Evolutionary conservation across 2,113 vertebrate genomes (phyloP), one percentile per base, ranked within the genome.

Genomic region (Myotis lucifugus): DNA sequence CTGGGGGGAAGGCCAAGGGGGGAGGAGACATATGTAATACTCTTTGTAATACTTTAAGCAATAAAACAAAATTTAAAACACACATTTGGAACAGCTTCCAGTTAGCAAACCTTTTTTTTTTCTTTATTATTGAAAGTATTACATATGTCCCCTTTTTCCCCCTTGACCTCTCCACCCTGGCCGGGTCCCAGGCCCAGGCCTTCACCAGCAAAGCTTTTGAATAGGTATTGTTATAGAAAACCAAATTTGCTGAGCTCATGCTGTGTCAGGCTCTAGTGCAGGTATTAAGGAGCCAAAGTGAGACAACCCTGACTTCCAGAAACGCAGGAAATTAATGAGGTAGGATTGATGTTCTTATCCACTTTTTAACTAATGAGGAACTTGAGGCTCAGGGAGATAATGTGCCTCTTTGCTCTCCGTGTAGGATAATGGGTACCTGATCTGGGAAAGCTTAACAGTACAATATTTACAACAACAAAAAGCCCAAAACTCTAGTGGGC

Each of bases 281-380:
- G 40, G 37, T 74, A 37, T 19, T 59, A 72, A 64, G 27, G n/a
- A 81, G 25, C 40, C 29, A 48, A 48, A 76, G 15, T n/a, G 61
- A 95, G 42, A 59, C 19, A 56, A 67, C 8, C 17, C 32, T 19
- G n/a, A 74, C 64, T 66, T 76, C 40, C 2, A 42, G 81, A 93
- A 89, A 34, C 34, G 67, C n/a, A 34, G 25, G 32, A 86, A 88
- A 46, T 40, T 69, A 76, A 8, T 87, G 34, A 46, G 17, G 67
- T 67, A 52, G 37, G 32, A 40, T 6, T 85, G 25, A 37, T 72
- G 46, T 78, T 90, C 74, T 81, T 79, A 17, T 2, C 29, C 19
- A 56, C 25, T 66, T 84, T 83, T 79, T 90, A 90, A 90, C 82
- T 88, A 90, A 42, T 66, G 54, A 90, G 10, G 29, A 88, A 90